Conservation (phyloP, 2,797 vertebrate species). For the Emydoidea blandingii region DNA sequence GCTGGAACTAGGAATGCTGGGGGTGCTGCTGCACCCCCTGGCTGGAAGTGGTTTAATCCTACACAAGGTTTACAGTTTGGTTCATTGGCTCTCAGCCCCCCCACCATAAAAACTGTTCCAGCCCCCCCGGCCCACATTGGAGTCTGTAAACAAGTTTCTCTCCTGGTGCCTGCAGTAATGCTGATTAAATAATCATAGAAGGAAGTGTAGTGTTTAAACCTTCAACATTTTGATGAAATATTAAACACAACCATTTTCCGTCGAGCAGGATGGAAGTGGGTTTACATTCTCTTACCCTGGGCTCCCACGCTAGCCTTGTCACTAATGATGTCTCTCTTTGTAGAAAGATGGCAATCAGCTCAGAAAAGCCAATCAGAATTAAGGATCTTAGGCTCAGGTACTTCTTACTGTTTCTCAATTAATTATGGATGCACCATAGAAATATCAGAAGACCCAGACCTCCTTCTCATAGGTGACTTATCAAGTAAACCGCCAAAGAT, state of each 20-base stretch:
- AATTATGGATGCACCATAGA: not conserved
- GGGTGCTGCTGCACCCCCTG: no score
- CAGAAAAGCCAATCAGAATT: not conserved
- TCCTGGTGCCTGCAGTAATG: not conserved
- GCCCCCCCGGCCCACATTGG: no score
- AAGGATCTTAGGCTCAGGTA: not conserved
- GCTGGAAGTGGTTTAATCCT: no score
- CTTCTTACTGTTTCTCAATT: not conserved
- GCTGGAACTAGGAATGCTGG: no score
- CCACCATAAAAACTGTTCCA: no score
- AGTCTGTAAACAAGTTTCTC: not conserved
- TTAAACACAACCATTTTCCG: not conserved
- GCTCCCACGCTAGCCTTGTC: not conserved
- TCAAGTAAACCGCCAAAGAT: not conserved
- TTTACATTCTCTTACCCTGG: not conserved
- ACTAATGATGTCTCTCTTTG: not conserved
- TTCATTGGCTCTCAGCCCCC: no score
- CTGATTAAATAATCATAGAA: constrained; percentile 17
- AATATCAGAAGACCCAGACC: not conserved
- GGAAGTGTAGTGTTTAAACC: constrained; percentile 2
- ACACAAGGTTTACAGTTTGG: no score
- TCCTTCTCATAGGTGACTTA: not conserved
- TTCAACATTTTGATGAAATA: constrained; percentile 13
- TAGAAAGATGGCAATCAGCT: not conserved
- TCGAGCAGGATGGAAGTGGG: not conserved